Evolutionary conservation across 2,113 vertebrate species (phyloP).

Genomic region (Archilochus colubris): DNA sequence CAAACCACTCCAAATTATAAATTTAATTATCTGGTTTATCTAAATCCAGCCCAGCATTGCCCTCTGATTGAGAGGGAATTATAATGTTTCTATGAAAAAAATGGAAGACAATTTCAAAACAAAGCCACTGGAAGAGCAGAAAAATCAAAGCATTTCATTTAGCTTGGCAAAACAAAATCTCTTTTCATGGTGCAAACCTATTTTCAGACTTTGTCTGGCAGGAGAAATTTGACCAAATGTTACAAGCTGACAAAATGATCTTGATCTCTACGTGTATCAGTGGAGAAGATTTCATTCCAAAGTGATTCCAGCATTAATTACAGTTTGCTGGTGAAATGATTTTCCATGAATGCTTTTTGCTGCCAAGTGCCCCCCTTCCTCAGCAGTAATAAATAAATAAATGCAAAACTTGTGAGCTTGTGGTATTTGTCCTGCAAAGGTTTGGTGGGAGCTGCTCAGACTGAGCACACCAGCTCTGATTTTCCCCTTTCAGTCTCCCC

Average conservation of each 20-base stretch:
- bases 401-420: background rate
- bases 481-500: background rate
- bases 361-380: background rate
- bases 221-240: background rate
- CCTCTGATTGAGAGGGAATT: background rate
- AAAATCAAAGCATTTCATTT: background rate
- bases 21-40: background rate
- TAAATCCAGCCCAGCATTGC: background rate
- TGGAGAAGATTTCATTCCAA: background rate
- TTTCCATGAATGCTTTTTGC: background rate
- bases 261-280: fast-evolving
- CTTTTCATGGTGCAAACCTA: background rate
- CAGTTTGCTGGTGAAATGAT: background rate
- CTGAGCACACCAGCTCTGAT: fast-evolving
- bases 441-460: background rate
- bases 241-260: background rate
- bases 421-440: fast-evolving
- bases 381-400: background rate
- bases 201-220: background rate
- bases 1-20: background rate
- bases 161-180: background rate
- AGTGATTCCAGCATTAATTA: background rate
- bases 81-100: background rate
- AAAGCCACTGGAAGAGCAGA: background rate
- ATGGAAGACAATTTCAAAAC: background rate